These are phyloP conservation scores for Tetropium fuscum DNA, from an alignment of 2,888 invertebrate genomes.

Conservation along the genomic window DNA sequence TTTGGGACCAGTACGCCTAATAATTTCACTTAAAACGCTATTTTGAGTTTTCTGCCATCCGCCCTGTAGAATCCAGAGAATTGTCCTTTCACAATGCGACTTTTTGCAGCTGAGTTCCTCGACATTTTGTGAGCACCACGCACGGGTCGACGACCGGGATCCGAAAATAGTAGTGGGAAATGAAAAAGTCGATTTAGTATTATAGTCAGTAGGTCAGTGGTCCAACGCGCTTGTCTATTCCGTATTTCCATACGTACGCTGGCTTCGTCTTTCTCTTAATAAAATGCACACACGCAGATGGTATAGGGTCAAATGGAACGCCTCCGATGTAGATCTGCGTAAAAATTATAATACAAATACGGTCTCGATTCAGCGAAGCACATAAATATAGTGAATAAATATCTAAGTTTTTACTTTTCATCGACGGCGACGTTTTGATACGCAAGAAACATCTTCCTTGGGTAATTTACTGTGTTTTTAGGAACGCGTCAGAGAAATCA, in stretches of 20 bases:
- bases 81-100: conserved; percentile 38
- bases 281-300: not conserved
- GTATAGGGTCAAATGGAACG: conserved; percentile 3
- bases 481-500: no score
- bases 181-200: conserved; percentile 52
- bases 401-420: no score
- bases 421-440: no score
- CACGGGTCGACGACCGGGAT: conserved; percentile 49
- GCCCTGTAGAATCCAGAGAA: not conserved
- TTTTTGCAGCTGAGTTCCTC: conserved; percentile 34
- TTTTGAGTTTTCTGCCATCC: no score
- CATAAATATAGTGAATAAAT: no score
- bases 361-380: no score
- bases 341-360: no score
- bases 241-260: conserved; percentile 36
- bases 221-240: conserved; percentile 52
- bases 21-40: no score
- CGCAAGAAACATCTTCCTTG: no score
- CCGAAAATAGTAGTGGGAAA: conserved; percentile 53
- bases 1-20: no score
- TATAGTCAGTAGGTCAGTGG: conserved; percentile 59
- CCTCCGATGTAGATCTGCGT: not conserved
- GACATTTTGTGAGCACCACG: conserved; percentile 32
- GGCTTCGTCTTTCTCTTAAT: conserved; percentile 33
- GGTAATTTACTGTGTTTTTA: no score